Base-by-base conservation (phyloP, 2,797 vertebrate species). In the Rhinella marina region DNA sequence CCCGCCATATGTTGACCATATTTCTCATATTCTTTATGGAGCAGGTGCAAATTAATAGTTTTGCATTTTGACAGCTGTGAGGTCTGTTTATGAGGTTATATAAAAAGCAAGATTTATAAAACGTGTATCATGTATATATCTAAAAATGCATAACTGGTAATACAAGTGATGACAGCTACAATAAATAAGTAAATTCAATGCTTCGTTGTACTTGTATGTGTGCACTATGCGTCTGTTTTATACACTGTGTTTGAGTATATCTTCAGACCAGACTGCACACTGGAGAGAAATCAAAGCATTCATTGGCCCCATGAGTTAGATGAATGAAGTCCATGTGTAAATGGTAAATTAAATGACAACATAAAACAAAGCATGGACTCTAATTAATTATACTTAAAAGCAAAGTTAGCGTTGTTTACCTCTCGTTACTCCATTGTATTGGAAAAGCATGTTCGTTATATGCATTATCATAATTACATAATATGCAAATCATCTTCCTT, bases 11-110 rank as follows among this genome's bases (percentile, higher is more conserved):
- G 83, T 62, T 64, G 56, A 61, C 72, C 57, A 85, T 85, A 75
- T 85, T 85, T 75, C 83, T 62, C 70, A 62, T 85, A 85, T 76
- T 27, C 54, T 83, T 85, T 85, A 85, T 85, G 56, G 57, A 76
- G 72, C 83, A 85, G 83, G 83, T 85, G 83, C 72, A 85, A 85
- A 85, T 76, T 50, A 62, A 85, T 77, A 50, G 59, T 76, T 70
- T 64, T 19, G 57, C 56, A 19, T 77, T 85, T 76, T 21, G 83
- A 85, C 83, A 85, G 83, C 72, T 85, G 83, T 61, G 23, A 52
- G 56, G 62, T 70, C 61, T 54, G 64, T 82, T 70, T 68, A 82
- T 17, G 81, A 68, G 70, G 32, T 75, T 41, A 77, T 41, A 27
- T 73, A 52, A 27, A 77, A 59, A 50, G 48, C 57, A 77, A 3